Evolutionary conservation across 2,113 vertebrate genomes (phyloP), one percentile per base, ranked within the genome.

Genomic region (Cinclus mexicanus): DNA sequence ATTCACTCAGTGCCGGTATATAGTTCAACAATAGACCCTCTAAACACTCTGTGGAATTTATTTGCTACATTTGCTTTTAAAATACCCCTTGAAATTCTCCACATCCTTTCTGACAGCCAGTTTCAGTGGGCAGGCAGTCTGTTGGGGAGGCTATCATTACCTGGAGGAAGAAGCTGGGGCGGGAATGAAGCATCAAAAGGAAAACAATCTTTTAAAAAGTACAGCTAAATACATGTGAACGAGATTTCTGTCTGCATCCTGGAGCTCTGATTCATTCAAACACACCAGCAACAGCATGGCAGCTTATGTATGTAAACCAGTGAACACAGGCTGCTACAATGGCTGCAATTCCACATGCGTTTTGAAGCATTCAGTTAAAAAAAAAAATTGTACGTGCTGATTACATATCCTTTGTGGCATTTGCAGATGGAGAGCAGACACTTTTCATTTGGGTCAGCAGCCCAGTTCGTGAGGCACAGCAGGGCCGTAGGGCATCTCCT

Each of bases 41-140:
- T 75, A 67, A 95, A 63, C 79, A 70, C 68, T 63, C 47, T 10
- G 29, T 90, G 42, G 82, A 88, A 94, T 86, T 83, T 80, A 67
- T 95, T 88, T 87, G 52, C 56, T 93, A 50, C 57, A 60, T 84
- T 96, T 90, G 35, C 68, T 83, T 77, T 59, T 93, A 39, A 92
- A 91, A 94, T 59, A 56, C 29, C 39, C 31, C 42, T 88, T 90
- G 33, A 92, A 92, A 93, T 85, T 75, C 79, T 91, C 39, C 39
- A 28, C 2, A 7, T 70, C 56, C 74, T 41, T 82, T 80, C 85
- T 74, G 68, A 80, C 59, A 83, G 53, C n/a, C 31, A 29, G 42
- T 39, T 88, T 90, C 1, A 0, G 67, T 83, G 75, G 75, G 59
- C 57, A 50, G 67, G 21, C 61, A 31, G 19, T 50, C 79, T 4